A percentile compares a stretch with the other conserved stretches of the same genome.
phyloP scores from a whole-genome alignment of 2,888 invertebrate genomes.

The Beris chalybata region DNA sequence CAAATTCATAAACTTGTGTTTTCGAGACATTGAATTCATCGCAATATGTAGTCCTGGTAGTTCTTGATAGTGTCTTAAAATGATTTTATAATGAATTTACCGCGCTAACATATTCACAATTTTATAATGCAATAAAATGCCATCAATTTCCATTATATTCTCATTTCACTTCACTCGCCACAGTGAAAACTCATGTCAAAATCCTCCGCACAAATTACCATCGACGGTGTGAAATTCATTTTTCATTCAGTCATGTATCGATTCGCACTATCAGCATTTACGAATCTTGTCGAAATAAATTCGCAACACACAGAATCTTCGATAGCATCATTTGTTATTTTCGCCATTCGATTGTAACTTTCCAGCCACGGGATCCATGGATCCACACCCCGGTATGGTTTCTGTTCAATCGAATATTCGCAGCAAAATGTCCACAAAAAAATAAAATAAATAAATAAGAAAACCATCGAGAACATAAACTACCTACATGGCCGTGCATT shows the following conservation, averaged over 20 bases:
- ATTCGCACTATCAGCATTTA: constrained; percentile 31
- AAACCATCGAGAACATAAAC: constrained; percentile 10
- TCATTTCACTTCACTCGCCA: background rate
- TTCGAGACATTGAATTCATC: no score
- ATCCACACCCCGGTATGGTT: no score
- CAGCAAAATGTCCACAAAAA: background rate
- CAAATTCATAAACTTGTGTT: no score
- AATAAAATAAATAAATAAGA: background rate
- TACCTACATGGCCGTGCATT: constrained; percentile 30
- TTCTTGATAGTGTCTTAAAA: no score
- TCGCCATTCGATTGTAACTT: background rate
- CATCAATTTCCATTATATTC: background rate
- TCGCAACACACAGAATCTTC: constrained; percentile 20
- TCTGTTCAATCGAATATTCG: no score
- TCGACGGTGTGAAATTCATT: constrained; percentile 25
- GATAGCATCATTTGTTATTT: constrained; percentile 35
- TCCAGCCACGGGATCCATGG: no score
- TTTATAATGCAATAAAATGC: background rate
- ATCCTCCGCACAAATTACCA: background rate
- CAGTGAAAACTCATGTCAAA: constrained; percentile 23
- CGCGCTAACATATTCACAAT: no score
- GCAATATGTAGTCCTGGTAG: no score
- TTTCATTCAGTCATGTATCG: constrained; percentile 35
- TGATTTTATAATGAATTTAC: no score
- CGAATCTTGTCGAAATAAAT: constrained; percentile 38